Percentiles rank a stretch among this genome's conserved stretches.
phyloP scores from a whole-genome alignment of 35 echinoderm and acorn worm genomes.

The Lytechinus pictus region DNA sequence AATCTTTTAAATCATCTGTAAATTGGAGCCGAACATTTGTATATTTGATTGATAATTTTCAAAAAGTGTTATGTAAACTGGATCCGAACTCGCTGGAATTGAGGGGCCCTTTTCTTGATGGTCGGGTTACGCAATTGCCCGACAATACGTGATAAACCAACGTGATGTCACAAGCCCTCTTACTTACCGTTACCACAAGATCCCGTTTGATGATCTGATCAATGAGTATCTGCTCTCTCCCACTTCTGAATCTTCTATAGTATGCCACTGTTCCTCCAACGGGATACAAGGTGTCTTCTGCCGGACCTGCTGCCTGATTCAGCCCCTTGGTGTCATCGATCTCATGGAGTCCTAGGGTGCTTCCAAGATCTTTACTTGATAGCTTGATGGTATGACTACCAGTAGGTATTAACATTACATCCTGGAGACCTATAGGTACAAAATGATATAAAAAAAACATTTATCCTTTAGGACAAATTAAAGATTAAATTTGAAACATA shows the following conservation, averaged over 20 bases:
- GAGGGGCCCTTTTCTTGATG: no score
- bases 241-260: conserved; percentile 60
- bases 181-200: conserved; percentile 64
- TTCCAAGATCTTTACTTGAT: conserved; percentile 53
- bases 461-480: no score
- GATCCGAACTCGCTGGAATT: no score
- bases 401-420: conserved; percentile 56
- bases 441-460: no score
- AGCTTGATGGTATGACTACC: conserved; percentile 60
- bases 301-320: conserved; percentile 27
- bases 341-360: conserved; percentile 52
- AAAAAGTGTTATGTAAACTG: no score
- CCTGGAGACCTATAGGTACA: background rate
- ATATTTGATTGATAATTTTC: no score
- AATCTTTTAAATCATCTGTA: no score
- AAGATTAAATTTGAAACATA: no score
- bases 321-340: conserved; percentile 30
- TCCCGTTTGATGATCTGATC: conserved; percentile 36
- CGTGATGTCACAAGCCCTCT: background rate
- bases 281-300: conserved; percentile 29
- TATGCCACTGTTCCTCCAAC: conserved; percentile 28
- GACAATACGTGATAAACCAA: no score
- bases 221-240: conserved; percentile 62
- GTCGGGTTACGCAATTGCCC: no score
- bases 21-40: no score